phyloP scores from a whole-genome alignment of 2,888 invertebrate species.

The Heliconius charithonia region DNA sequence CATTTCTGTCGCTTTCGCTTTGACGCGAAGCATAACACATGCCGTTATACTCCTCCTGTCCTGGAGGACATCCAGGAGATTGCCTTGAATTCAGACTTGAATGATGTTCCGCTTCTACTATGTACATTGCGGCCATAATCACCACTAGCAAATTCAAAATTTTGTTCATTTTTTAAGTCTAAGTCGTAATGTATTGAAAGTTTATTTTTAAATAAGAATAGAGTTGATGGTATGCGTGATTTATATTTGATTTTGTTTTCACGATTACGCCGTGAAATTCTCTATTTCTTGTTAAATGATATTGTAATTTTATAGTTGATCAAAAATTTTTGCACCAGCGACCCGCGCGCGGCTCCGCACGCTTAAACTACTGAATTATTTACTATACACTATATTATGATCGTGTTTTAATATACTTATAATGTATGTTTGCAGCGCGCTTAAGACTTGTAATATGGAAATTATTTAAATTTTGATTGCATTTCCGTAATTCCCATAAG shows the following conservation, averaged over 20 bases:
- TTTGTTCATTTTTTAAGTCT: neutral
- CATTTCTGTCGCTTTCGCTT: neutral
- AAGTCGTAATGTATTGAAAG: neutral
- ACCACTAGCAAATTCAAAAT: neutral
- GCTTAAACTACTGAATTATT: too few species aligned
- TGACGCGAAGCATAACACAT: neutral
- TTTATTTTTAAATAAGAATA: neutral
- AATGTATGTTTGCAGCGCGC: too few species aligned
- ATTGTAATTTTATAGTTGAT: neutral
- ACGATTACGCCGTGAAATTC: conserved; percentile 4
- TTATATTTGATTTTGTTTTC: neutral
- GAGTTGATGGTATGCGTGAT: neutral
- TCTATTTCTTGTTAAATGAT: neutral
- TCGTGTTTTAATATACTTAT: too few species aligned
- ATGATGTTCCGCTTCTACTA: neutral
- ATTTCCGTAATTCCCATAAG: too few species aligned
- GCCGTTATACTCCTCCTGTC: neutral
- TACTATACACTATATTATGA: too few species aligned
- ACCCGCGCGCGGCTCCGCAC: too few species aligned
- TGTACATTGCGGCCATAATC: neutral
- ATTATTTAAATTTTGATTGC: too few species aligned
- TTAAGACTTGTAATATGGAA: too few species aligned
- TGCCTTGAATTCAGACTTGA: neutral
- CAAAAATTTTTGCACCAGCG: neutral
- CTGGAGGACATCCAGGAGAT: neutral